phyloP scores from a whole-genome alignment of 2,113 vertebrate species.

The Rhodinocichla rosea region DNA sequence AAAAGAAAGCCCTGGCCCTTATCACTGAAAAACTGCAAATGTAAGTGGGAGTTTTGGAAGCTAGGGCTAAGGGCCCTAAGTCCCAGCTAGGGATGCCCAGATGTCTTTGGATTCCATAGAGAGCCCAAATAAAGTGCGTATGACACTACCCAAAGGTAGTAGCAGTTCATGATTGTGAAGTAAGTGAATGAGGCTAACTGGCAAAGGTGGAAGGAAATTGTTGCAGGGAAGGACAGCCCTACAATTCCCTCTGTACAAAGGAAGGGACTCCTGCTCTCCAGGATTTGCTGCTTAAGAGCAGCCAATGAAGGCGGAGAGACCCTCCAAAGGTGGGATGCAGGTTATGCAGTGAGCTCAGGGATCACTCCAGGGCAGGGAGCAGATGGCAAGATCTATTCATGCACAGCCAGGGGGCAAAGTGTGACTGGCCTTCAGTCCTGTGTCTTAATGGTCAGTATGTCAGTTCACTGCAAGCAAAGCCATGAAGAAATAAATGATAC shows the following conservation, averaged over 20 bases:
- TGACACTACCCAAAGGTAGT: background rate
- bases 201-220: background rate
- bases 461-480: background rate
- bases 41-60: background rate
- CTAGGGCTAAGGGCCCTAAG: background rate
- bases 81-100: background rate
- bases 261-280: background rate
- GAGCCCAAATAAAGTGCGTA: background rate
- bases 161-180: too few relatives aligned
- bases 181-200: too few relatives aligned
- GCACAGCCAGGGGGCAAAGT: background rate
- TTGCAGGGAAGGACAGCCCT: background rate
- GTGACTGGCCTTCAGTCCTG: background rate
- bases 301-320: background rate
- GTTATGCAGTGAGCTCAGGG: background rate
- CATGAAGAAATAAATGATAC: background rate
- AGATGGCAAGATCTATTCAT: background rate
- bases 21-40: background rate
- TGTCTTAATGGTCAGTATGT: background rate
- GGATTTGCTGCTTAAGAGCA: background rate
- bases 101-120: background rate
- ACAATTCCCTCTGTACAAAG: background rate
- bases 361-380: rapidly evolving
- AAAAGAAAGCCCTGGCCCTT: background rate
- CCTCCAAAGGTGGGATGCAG: rapidly evolving